A percentile compares a stretch with the other conserved stretches of the same genome.
Evolutionary conservation across 2,113 vertebrate genomes (phyloP).

Genomic region (Perccottus glenii): DNA sequence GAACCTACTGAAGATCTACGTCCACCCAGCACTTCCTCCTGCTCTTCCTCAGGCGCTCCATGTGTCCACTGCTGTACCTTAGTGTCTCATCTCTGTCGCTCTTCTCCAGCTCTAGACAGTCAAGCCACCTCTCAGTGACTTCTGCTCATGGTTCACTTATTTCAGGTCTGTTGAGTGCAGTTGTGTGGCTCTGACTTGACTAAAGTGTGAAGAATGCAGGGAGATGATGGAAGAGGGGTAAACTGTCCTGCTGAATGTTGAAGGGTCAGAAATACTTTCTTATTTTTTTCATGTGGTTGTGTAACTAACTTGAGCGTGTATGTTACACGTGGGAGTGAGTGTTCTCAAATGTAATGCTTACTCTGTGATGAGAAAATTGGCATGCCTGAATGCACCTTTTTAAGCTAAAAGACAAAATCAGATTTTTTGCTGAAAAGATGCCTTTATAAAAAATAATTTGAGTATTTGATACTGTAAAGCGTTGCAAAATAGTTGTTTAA

Average conservation of each 20-base stretch:
- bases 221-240: conserved; percentile 16
- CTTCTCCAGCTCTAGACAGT: conserved; percentile 42
- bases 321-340: conserved; percentile 33
- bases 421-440: conserved; percentile 73
- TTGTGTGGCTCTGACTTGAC: conserved; percentile 46
- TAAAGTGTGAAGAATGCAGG: conserved; percentile 27
- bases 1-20: conserved; percentile 67
- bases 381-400: conserved; percentile 76
- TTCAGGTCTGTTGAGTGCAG: conserved; percentile 54
- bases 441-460: conserved; percentile 64
- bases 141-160: conserved; percentile 61
- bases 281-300: conserved; percentile 29
- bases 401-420: conserved; percentile 70
- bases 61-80: conserved; percentile 50
- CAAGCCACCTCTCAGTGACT: conserved; percentile 59
- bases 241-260: conserved; percentile 67
- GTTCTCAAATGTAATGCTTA: conserved; percentile 47
- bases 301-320: conserved; percentile 12
- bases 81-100: conserved; percentile 26
- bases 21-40: conserved; percentile 68
- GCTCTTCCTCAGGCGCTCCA: conserved; percentile 64
- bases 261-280: conserved; percentile 43
- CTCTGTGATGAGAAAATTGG: conserved; percentile 63
- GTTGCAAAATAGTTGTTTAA: conserved; percentile 54
- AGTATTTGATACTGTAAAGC: conserved; percentile 72